Conservation (phyloP, 2,113 vertebrate species). For the Tichodroma muraria region DNA sequence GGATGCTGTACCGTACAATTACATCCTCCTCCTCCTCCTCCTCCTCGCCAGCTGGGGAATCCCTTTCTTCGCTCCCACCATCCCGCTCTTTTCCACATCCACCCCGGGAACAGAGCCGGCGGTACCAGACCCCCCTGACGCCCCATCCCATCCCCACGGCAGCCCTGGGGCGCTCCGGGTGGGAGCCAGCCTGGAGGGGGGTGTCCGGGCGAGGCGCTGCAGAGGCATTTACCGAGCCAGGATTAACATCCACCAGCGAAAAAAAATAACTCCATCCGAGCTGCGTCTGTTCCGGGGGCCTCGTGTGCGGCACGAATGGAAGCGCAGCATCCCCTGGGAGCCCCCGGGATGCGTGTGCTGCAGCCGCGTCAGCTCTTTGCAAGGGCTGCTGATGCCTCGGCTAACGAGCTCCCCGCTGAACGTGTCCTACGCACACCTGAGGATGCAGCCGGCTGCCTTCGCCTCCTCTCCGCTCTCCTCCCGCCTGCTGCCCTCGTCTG, state of each 20-base stretch:
- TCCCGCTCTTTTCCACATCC: not conserved
- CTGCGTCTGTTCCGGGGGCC: constrained; percentile 34
- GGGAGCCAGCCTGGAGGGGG: not conserved
- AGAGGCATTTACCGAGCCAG: not conserved
- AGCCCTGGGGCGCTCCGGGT: not conserved
- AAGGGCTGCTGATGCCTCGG: constrained; percentile 30
- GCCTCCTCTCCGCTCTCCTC: not conserved
- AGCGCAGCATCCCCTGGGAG: constrained; percentile 44
- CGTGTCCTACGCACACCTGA: constrained; percentile 11
- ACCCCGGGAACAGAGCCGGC: accelerated
- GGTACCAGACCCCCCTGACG: not conserved
- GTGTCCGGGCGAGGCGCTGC: not conserved
- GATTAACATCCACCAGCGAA: constrained; percentile 11
- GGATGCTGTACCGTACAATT: not conserved
- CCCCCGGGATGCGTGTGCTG: not conserved
- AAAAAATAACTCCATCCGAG: constrained; percentile 33
- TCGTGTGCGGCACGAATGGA: not conserved
- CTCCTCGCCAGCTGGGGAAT: not conserved
- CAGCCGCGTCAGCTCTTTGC: constrained; percentile 52
- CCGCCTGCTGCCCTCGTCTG: not conserved
- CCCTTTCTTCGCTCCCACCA: not conserved
- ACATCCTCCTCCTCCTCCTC: not conserved
- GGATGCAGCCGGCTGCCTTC: not conserved
- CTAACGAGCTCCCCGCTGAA: constrained; percentile 58
- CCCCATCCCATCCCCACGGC: not conserved